Percentiles rank a stretch among this genome's conserved stretches.
phyloP scores from a whole-genome alignment of 2,797 vertebrate genomes.

The Gallirallus australis region DNA sequence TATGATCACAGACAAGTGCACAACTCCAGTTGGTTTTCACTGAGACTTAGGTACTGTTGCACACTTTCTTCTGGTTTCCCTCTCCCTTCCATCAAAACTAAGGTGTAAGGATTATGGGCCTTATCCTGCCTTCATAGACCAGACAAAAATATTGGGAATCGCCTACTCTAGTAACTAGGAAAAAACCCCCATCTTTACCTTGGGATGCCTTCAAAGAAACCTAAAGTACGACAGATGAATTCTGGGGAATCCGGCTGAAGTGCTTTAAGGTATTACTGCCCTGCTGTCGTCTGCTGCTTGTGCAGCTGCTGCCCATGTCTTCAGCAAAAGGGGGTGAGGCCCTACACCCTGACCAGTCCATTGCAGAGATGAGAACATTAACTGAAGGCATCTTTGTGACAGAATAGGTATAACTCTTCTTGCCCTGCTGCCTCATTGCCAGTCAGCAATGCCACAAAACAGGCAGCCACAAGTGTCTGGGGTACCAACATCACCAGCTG shows the following conservation, averaged over 20 bases:
- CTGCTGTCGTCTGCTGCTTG: slow-evolving; percentile 35
- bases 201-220: background rate
- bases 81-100: background rate
- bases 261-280: slow-evolving; percentile 40
- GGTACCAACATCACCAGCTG: background rate
- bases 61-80: background rate
- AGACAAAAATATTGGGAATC: background rate
- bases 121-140: background rate
- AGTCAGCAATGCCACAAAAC: background rate
- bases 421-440: background rate
- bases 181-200: background rate
- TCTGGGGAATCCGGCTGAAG: background rate
- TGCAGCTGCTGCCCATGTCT: background rate
- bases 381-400: background rate
- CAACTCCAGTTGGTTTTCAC: background rate
- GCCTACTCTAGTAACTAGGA: background rate
- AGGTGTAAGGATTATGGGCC: background rate
- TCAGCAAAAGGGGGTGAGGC: background rate
- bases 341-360: background rate
- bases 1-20: background rate
- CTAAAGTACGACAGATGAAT: slow-evolving; percentile 17
- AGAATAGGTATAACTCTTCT: background rate
- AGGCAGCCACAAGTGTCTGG: background rate
- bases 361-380: background rate
- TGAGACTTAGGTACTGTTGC: background rate